Evolutionary conservation across 2,797 vertebrate genomes (phyloP).

Genomic region (Yasuhikotakia modesta): DNA sequence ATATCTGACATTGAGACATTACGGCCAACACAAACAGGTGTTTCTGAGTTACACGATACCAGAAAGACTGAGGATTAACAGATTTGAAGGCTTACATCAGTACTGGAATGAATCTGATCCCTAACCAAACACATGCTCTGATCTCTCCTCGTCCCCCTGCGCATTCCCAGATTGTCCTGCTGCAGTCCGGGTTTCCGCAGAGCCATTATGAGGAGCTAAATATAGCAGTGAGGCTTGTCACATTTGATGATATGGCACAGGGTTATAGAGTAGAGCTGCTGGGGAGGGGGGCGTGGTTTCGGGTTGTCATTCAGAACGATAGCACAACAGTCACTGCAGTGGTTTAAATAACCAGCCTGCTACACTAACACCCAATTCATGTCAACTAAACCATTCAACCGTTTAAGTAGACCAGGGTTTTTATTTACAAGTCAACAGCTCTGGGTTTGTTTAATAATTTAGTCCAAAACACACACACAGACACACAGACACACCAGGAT

Average conservation of each 20-base stretch:
- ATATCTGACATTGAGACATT: not conserved
- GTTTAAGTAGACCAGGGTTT: too few species aligned
- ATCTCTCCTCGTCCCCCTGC: conserved; percentile 31
- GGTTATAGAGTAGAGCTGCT: conserved; percentile 47
- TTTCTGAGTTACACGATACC: conserved; percentile 48
- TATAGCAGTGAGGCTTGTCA: conserved; percentile 66
- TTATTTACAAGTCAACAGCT: too few species aligned
- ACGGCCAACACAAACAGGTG: conserved; percentile 54
- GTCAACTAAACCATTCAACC: not conserved
- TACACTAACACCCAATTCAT: conserved; percentile 1
- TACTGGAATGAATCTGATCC: conserved; percentile 27
- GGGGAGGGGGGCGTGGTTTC: conserved; percentile 59
- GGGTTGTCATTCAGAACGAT: conserved; percentile 60
- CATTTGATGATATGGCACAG: conserved; percentile 58
- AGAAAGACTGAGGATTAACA: conserved; percentile 33
- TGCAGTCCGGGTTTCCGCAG: conserved; percentile 48
- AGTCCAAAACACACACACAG: conserved; percentile 19
- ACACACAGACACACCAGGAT: not conserved
- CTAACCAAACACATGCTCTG: conserved; percentile 10
- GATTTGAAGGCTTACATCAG: conserved; percentile 32
- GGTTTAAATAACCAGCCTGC: conserved; percentile 32
- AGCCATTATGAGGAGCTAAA: conserved; percentile 49
- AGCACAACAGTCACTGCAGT: conserved; percentile 36
- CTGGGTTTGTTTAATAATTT: too few species aligned
- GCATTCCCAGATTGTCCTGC: conserved; percentile 47